Base-by-base conservation (phyloP, 2,888 invertebrate species). In the Rambutsinella grinnellia region DNA sequence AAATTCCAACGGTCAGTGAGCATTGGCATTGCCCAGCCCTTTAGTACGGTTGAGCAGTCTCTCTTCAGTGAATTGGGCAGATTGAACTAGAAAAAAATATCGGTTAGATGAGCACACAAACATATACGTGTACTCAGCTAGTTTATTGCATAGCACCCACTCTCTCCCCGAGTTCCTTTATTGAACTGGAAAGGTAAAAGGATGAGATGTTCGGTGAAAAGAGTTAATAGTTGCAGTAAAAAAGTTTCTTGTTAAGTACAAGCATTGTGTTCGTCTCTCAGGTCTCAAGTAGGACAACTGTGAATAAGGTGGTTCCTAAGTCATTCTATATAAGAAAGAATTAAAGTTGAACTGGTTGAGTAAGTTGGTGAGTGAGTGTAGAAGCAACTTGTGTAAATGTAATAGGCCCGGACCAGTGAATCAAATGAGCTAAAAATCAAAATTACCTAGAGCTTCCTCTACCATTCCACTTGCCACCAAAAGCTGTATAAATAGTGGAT, bases 361-460 rank as follows among this genome's bases (percentile, higher is more conserved):
- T n/a, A n/a, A n/a, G n/a, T n/a, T n/a, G n/a, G n/a, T n/a, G n/a
- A n/a, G n/a, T n/a, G n/a, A n/a, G n/a, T n/a, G n/a, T n/a, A n/a
- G n/a, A n/a, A n/a, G n/a, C n/a, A n/a, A n/a, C n/a, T n/a, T n/a
- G 60, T 60, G 60, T 69, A 69, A 70, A 70, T 70, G 60, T 60
- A 68, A 70, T 62, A 19, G 61, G 62, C 62, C 60, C 70, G 56
- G 70, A 62, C 62, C 70, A 70, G 36, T 70, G 70, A 70, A 70
- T 62, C 70, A 62, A 71, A 71, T 71, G 71, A 71, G 63, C 63
- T 62, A 63, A 71, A 65, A 71, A 71, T 71, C 71, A 71, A 71
- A 71, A 71, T 71, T 63, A 63, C 71, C 71, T 71, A 57, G 21
- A n/a, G 21, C 17, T 63, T 21, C 21, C 36, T 5, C 26, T 28